Evolutionary conservation across 2,797 vertebrate species (phyloP).

Genomic region (Sebastes hopkinsi): DNA sequence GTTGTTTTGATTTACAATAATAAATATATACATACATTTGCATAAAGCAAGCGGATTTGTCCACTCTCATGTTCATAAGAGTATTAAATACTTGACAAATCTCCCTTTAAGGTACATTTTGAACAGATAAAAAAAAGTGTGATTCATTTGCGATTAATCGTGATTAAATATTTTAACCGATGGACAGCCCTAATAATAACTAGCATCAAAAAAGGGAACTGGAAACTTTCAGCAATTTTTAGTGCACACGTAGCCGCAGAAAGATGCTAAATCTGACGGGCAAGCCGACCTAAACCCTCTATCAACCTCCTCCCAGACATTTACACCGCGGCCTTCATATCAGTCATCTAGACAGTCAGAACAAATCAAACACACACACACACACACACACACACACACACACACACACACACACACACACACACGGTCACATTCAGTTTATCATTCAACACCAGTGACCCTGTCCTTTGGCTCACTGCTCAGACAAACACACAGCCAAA

Average conservation of each 20-base stretch:
- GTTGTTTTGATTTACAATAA: no score
- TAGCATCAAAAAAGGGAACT: not conserved
- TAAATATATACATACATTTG: no score
- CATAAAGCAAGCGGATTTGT: no score
- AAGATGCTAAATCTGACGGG: not conserved
- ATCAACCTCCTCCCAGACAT: not conserved
- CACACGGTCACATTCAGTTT: not conserved
- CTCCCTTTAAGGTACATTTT: no score
- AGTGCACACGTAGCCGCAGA: not conserved
- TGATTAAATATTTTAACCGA: not conserved
- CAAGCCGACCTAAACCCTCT: not conserved
- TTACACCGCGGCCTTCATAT: not conserved
- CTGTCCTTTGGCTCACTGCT: slow-evolving; percentile 33
- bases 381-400: not conserved
- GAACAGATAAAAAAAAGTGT: no score
- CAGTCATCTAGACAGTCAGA: not conserved
- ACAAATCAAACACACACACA: not conserved
- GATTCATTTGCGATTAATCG: no score
- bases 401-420: not conserved
- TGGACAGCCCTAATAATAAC: no score
- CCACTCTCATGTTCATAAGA: no score
- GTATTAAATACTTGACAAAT: no score
- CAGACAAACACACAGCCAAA: slow-evolving; percentile 39
- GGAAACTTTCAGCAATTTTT: not conserved
- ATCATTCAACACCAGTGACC: slow-evolving; percentile 13